Conservation (phyloP, 53 echinoderm and acorn worm genomes). For the Actinopyga echinites region DNA sequence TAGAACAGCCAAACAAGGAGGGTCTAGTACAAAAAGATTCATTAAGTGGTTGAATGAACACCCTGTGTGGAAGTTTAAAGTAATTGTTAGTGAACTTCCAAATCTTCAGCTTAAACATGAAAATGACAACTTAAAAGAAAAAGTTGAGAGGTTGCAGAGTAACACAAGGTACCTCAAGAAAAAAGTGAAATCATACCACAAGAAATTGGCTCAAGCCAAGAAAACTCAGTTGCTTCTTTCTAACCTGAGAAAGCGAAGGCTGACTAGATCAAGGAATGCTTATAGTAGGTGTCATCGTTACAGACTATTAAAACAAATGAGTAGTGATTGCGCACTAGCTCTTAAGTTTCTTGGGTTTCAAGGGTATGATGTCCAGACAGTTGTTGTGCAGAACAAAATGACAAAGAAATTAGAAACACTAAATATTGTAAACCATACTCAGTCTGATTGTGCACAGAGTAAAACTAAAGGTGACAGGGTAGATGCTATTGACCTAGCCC, state of each 20-base stretch:
- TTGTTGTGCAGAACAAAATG: constrained; percentile 6
- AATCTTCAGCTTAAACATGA: not conserved
- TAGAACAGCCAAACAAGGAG: not conserved
- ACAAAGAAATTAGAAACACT: constrained; percentile 4
- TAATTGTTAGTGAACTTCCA: not conserved
- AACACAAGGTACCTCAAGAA: not conserved
- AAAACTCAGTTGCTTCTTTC: constrained; percentile 1
- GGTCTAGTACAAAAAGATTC: constrained; percentile 6
- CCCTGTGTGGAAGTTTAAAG: not conserved
- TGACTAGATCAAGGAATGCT: not conserved
- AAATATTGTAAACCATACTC: not conserved
- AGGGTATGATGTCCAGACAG: not conserved
- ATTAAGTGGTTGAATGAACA: constrained; percentile 7
- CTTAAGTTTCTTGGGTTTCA: not conserved
- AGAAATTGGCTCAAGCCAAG: not conserved
- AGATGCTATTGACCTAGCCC: not conserved
- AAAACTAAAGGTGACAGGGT: not conserved
- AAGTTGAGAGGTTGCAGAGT: not conserved
- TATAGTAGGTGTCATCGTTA: not conserved
- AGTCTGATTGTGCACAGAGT: not conserved
- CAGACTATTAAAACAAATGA: constrained; percentile 5
- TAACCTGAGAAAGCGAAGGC: not conserved
- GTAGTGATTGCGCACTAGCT: not conserved
- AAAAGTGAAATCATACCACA: not conserved
- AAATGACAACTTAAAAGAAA: not conserved